Base-by-base conservation (phyloP, 2,888 invertebrate species). In the Nudaria mundana region DNA sequence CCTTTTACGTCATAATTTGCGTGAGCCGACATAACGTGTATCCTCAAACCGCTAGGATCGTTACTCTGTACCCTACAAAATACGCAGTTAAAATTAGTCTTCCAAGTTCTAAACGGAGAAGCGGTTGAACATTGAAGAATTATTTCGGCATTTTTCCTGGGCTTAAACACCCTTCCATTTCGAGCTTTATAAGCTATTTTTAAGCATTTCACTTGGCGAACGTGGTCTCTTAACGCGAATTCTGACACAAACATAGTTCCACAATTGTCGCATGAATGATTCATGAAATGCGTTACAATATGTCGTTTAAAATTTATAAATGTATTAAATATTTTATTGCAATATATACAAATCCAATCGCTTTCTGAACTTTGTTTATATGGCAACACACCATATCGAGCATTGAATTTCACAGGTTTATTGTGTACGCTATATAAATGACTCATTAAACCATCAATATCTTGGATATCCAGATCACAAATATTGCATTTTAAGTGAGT, bases 61-160 rank as follows among this genome's bases (percentile, higher is more conserved):
- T 66, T 81, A 1, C 81, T 79, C 34, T 87, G 84, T 0, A 83
- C 74, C 3, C 86, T 68, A 59, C 88, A 88, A 48, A 88, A 85
- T 0, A 86, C 81, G 39, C 88, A 88, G 49, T 81, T 84, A 37
- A 87, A 86, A 50, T 86, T 83, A 42, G 73, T 81, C 48, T 81
- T 83, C 86, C 86, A 87, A 2, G 85, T 86, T 34, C 87, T 65
- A 41, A 88, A 88, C 0, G 88, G 88, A 28, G 75, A 78, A 0
- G 80, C 87, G 0, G 88, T 83, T 0, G 87, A 85, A 49, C 77
- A 84, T 52, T 85, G 82, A 0, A 88, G 57, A 29, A 88, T 83
- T 2, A 87, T 82, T 52, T 84, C 83, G 0, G 88, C 88, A 45
- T 87, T 87, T 1, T 66, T 76, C 11, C 88, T 70, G 3, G 82